A percentile compares a stretch with the other conserved stretches of the same genome.
These are phyloP conservation scores for Gobius niger DNA, from an alignment of 2,113 vertebrate species.

Conservation along the genomic window DNA sequence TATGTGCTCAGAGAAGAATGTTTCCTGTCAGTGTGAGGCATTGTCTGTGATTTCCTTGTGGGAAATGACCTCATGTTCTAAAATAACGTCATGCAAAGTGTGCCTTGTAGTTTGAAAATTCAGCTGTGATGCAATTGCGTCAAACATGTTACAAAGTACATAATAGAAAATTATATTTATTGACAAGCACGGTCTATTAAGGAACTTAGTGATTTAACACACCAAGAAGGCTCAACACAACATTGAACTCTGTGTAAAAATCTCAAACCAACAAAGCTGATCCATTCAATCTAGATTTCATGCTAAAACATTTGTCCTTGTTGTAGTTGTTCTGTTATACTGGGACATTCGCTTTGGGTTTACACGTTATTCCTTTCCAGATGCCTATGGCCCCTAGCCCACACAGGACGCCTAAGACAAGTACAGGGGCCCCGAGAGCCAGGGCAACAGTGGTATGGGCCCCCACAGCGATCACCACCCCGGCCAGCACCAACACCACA, in stretches of 20 bases:
- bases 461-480: conserved; percentile 59
- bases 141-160: background rate
- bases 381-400: conserved; percentile 56
- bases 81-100: conserved; percentile 31
- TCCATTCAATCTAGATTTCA: background rate
- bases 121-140: background rate
- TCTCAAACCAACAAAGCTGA: background rate
- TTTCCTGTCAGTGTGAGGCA: conserved; percentile 18
- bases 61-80: conserved; percentile 47
- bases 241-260: background rate
- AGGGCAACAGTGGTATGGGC: conserved; percentile 60
- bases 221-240: background rate
- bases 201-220: background rate
- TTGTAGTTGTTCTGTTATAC: conserved; percentile 23
- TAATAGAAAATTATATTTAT: conserved; percentile 3
- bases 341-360: conserved; percentile 29
- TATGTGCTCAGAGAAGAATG: background rate
- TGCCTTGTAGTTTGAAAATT: background rate
- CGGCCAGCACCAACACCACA: conserved; percentile 54
- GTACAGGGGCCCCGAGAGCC: conserved; percentile 63
- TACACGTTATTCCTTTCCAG: conserved; percentile 65
- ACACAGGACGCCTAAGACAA: conserved; percentile 54
- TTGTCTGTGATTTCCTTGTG: conserved; percentile 59
- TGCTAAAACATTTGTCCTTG: background rate
- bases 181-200: background rate